Conservation (phyloP, 2,113 vertebrate species). For the Pelmatolapia mariae region DNA sequence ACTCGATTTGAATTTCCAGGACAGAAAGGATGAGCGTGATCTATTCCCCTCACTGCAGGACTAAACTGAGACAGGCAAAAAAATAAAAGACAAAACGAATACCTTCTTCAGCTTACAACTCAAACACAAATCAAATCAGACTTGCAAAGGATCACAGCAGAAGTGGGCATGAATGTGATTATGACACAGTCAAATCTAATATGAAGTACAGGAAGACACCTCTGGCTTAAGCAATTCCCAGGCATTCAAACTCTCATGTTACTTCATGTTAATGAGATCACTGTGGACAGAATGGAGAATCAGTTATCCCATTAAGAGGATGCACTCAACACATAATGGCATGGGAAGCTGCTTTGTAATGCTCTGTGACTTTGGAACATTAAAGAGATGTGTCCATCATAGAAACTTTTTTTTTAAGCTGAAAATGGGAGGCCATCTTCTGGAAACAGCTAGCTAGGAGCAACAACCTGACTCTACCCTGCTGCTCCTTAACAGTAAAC, state of each 20-base stretch:
- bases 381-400: background rate
- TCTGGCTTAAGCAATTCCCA: conserved; percentile 57
- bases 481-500: background rate
- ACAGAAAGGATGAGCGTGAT: background rate
- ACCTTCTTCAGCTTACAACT: background rate
- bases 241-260: conserved; percentile 62
- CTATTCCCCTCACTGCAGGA: background rate
- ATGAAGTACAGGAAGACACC: conserved; percentile 64
- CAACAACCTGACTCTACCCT: background rate
- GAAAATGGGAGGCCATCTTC: background rate
- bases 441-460: background rate
- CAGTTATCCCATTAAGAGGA: conserved; percentile 31
- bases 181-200: conserved; percentile 62
- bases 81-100: background rate
- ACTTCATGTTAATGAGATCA: conserved; percentile 54
- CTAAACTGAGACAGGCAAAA: background rate
- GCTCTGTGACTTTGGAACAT: background rate
- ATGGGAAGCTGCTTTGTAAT: background rate
- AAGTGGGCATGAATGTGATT: conserved; percentile 68
- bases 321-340: conserved; percentile 34
- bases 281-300: conserved; percentile 3
- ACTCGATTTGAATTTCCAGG: background rate
- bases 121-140: conserved; percentile 51
- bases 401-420: background rate
- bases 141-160: conserved; percentile 31